Evolutionary conservation across 2,888 invertebrate species (phyloP), one percentile per base, ranked within the genome.

Genomic region (Drosophila limbata): DNA sequence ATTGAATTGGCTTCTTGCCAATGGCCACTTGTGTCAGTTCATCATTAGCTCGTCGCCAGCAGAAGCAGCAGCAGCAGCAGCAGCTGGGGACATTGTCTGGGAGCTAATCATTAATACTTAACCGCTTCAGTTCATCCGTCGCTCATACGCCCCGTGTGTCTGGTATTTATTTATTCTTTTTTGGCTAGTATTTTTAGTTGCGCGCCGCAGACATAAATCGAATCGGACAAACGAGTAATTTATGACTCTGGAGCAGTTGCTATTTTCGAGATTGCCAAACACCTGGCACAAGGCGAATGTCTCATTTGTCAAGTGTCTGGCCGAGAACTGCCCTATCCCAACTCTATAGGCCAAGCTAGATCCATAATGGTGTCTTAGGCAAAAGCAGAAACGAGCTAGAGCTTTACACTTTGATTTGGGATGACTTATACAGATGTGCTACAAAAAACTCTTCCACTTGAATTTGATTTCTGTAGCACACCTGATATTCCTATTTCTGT

Each of bases 1-100:
- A 79, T 66, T 64, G 66, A 75, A 66, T 84, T 86, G 86, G 86
- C 86, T 72, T 64, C 71, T 17, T 69, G 87, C 86, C 86, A 86
- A 73, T 75, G 66, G 48, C 76, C 81, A 83, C 79, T 84, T 83
- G 78, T 64, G 50, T n/a, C 79, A 84, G 86, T 68, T 63, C 73
- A 72, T 80, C 83, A 85, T 79, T 79, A 68, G 69, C 56, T 59
- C 37, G 57, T 57, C 44, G 53, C 62, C 57, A 60, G 59, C 25
- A 25, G 6, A 5, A 25, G 28, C 57, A 59, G 48, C 59, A n/a
- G n/a, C 57, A 60, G 59, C 25, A 25, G 6, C 25, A 25, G 28
- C 57, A 59, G 48, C 59, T 53, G 56, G 60, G 51, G 53, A 52
- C 70, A 42, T 73, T 65, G 69, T 64, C 71, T 84, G 56, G 47